These are phyloP conservation scores for Porites cylindrica DNA, from an alignment of 92 coral and sea anemone species.

Conservation along the genomic window DNA sequence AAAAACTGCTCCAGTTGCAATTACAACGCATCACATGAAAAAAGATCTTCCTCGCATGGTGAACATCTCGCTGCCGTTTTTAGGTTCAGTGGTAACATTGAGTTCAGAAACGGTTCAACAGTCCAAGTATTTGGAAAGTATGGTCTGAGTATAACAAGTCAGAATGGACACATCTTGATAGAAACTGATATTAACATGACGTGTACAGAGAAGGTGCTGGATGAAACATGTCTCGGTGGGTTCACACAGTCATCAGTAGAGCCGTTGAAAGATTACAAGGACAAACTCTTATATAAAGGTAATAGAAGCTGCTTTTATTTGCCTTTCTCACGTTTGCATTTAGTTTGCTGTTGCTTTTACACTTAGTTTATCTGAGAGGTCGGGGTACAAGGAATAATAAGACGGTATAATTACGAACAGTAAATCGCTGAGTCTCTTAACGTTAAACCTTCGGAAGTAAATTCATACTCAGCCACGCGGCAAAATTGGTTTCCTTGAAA, in stretches of 20 bases:
- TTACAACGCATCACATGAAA: background rate
- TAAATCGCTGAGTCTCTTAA: too few species aligned
- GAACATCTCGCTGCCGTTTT: slow-evolving; percentile 28
- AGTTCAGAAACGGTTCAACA: slow-evolving; percentile 34
- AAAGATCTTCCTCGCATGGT: background rate
- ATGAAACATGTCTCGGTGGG: slow-evolving; percentile 69
- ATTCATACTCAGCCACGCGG: too few species aligned
- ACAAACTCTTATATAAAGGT: slow-evolving; percentile 3
- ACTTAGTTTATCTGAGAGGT: too few species aligned
- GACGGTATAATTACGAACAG: too few species aligned
- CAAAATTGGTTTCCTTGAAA: too few species aligned
- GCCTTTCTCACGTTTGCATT: too few species aligned
- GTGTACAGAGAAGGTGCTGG: background rate
- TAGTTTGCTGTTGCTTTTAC: too few species aligned
- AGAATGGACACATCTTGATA: slow-evolving; percentile 52
- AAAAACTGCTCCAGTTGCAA: background rate
- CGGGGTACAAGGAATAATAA: too few species aligned
- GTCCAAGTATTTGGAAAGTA: slow-evolving; percentile 35
- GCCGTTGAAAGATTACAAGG: too few species aligned
- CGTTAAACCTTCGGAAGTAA: too few species aligned
- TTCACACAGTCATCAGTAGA: slow-evolving; percentile 18
- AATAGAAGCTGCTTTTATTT: background rate
- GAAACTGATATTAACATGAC: slow-evolving; percentile 53
- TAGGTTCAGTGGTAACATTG: slow-evolving; percentile 35
- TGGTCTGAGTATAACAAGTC: slow-evolving; percentile 51